phyloP scores from a whole-genome alignment of 2,888 invertebrate genomes.

The Capitulum mitella region DNA sequence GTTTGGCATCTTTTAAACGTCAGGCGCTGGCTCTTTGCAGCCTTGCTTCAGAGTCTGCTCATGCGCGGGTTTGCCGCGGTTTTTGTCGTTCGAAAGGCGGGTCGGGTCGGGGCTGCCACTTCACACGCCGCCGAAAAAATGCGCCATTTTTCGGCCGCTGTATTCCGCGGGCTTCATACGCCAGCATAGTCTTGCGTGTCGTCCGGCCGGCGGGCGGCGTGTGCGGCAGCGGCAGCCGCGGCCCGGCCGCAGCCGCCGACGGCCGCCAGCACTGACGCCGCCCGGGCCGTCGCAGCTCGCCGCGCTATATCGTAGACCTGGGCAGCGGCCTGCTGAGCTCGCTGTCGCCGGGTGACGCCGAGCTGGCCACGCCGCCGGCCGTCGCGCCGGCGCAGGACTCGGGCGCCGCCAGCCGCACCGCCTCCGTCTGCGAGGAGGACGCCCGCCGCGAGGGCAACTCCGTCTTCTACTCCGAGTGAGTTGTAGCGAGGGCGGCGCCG shows the following conservation, averaged over 20 bases:
- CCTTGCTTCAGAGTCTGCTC: background rate
- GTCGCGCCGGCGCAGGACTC: background rate
- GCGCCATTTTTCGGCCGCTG: too few relatives aligned
- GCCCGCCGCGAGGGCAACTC: constrained; percentile 24
- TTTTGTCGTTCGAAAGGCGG: too few relatives aligned
- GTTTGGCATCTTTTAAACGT: background rate
- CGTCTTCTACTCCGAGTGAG: constrained; percentile 48
- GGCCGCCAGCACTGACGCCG: background rate
- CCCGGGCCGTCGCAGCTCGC: background rate
- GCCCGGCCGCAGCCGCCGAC: background rate
- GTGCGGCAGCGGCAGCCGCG: too few relatives aligned
- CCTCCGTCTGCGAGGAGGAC: constrained; percentile 7
- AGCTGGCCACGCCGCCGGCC: background rate
- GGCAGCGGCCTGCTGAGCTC: constrained; percentile 17
- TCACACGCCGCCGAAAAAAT: background rate
- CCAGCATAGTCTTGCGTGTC: too few relatives aligned
- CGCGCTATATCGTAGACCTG: constrained; percentile 24
- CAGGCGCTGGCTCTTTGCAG: background rate
- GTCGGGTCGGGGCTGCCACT: background rate
- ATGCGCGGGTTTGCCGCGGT: too few relatives aligned
- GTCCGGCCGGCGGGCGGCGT: too few relatives aligned
- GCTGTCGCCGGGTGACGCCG: constrained; percentile 11
- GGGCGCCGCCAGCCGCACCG: background rate
- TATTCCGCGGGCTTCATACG: too few relatives aligned
- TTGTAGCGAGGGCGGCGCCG: constrained; percentile 47